A percentile compares a stretch with the other conserved stretches of the same genome.
phyloP scores from a whole-genome alignment of 2,888 invertebrate species.

The Melolontha melolontha region DNA sequence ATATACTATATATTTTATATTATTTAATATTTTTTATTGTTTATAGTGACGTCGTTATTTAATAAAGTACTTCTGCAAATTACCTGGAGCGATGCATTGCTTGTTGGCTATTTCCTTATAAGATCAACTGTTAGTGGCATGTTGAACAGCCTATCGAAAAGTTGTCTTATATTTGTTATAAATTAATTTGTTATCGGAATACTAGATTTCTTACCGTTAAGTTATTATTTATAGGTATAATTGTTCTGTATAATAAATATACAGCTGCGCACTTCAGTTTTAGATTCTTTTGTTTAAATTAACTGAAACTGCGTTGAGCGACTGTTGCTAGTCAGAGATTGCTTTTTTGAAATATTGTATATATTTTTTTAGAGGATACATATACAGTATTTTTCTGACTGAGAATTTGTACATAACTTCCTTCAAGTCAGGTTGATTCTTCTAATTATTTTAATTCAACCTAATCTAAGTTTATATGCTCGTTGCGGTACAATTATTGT shows the following conservation, averaged over 20 bases:
- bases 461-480: constrained; percentile 44
- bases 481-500: constrained; percentile 49
- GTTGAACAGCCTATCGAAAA: constrained; percentile 51
- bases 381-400: constrained; percentile 64
- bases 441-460: constrained; percentile 46
- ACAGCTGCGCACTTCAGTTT: constrained; percentile 60
- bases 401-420: constrained; percentile 49
- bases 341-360: constrained; percentile 61
- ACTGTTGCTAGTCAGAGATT: constrained; percentile 62
- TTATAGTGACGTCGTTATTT: constrained; percentile 60
- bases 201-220: constrained; percentile 62
- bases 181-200: constrained; percentile 59
- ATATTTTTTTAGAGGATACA: constrained; percentile 58
- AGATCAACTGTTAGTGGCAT: constrained; percentile 49
- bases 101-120: constrained; percentile 56
- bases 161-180: constrained; percentile 58
- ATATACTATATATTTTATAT: constrained; percentile 54
- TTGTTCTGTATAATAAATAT: constrained; percentile 64
- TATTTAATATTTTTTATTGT: constrained; percentile 59
- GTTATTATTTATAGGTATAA: constrained; percentile 62
- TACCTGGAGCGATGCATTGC: constrained; percentile 51
- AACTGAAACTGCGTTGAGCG: constrained; percentile 62
- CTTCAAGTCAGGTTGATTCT: constrained; percentile 45
- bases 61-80: constrained; percentile 50
- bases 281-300: constrained; percentile 43